Evolutionary conservation across 2,797 vertebrate genomes (phyloP).

Genomic region (Galagoides demidoff): DNA sequence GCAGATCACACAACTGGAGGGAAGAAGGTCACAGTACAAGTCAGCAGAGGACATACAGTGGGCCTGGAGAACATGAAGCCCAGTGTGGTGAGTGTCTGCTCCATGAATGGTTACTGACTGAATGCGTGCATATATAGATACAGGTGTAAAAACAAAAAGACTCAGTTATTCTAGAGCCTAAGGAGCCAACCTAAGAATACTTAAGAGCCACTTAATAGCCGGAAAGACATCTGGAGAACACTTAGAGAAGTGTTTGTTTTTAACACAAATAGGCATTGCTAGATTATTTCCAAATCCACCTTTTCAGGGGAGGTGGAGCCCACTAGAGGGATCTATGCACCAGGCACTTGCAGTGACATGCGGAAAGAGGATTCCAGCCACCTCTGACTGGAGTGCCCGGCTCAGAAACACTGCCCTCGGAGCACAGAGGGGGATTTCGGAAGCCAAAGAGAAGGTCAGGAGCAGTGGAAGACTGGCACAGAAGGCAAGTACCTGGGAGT

Average conservation of each 20-base stretch:
- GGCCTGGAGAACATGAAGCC: background rate
- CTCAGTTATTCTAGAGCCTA: background rate
- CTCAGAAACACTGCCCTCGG: no score
- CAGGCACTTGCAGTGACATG: no score
- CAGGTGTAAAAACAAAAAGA: background rate
- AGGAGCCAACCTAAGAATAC: background rate
- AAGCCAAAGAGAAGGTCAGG: no score
- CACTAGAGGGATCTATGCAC: no score
- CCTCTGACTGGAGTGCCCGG: no score
- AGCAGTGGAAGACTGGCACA: no score
- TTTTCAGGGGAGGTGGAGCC: no score
- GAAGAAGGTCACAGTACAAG: background rate
- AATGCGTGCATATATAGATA: background rate
- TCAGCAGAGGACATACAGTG: background rate
- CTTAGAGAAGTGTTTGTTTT: no score
- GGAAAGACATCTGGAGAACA: no score
- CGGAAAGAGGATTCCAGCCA: no score
- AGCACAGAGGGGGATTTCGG: no score
- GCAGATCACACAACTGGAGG: background rate
- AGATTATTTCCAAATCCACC: background rate
- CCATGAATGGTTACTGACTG: background rate
- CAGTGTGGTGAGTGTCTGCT: background rate
- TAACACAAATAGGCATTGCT: background rate
- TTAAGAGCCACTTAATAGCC: background rate
- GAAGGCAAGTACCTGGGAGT: no score